Conservation (phyloP, 2,888 invertebrate genomes). For the Ptychoptera contaminata region DNA sequence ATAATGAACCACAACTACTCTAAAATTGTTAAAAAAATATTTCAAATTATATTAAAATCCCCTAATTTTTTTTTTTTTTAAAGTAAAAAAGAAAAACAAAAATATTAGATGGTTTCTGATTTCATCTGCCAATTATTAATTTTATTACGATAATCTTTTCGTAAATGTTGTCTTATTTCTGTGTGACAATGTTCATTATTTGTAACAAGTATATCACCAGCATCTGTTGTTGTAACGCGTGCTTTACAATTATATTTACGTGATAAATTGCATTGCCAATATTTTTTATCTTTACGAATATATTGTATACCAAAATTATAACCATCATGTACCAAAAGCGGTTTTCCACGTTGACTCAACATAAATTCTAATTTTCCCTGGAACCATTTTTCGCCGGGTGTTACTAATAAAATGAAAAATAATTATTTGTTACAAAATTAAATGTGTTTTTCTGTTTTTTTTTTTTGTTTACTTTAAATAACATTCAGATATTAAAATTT, state of each 20-base stretch:
- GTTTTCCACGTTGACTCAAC: constrained; percentile 32
- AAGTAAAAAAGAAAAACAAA: no score
- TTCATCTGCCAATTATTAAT: constrained; percentile 13
- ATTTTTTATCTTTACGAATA: constrained; percentile 32
- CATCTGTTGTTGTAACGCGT: constrained; percentile 29
- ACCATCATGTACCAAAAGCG: constrained; percentile 30
- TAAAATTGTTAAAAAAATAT: no score
- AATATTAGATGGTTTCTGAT: background rate
- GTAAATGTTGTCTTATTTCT: constrained; percentile 30
- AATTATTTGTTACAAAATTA: constrained; percentile 1
- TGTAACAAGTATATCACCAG: constrained; percentile 27
- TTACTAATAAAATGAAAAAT: constrained; percentile 18
- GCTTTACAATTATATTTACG: constrained; percentile 33
- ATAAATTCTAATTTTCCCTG: constrained; percentile 32
- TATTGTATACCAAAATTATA: constrained; percentile 32
- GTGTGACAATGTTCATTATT: constrained; percentile 34
- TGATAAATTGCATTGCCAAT: constrained; percentile 32
- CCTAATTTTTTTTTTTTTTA: no score
- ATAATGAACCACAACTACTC: no score
- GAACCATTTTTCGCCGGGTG: constrained; percentile 32
- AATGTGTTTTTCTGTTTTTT: constrained; percentile 2
- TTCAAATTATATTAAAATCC: no score
- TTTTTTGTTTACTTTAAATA: background rate
- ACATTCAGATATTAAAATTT: background rate
- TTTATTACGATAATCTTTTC: constrained; percentile 31